phyloP scores from a whole-genome alignment of 2,888 invertebrate genomes.

The Gastrophysa polygoni region DNA sequence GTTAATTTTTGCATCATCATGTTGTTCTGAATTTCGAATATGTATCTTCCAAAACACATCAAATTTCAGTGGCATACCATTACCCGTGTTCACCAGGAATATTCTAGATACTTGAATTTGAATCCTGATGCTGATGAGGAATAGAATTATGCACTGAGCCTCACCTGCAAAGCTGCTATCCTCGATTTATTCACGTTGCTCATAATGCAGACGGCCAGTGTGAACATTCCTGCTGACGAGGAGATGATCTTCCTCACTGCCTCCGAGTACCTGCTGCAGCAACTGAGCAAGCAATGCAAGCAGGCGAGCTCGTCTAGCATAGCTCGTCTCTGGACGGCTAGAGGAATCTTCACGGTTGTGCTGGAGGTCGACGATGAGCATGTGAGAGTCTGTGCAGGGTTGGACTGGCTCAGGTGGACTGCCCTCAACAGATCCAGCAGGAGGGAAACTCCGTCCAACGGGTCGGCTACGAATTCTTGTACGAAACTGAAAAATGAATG shows the following conservation, averaged over 20 bases:
- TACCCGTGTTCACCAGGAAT: no score
- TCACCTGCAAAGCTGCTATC: conserved; percentile 84
- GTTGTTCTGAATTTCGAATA: no score
- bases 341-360: conserved; percentile 62
- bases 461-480: conserved; percentile 88
- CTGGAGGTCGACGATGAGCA: conserved; percentile 31
- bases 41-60: no score
- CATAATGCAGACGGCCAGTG: conserved; percentile 85
- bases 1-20: no score
- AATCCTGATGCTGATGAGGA: no score
- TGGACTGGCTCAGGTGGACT: conserved; percentile 81
- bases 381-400: conserved; percentile 51
- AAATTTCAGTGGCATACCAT: no score
- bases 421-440: conserved; percentile 84
- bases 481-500: conserved; percentile 81
- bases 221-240: conserved; percentile 82
- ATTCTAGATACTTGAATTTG: no score
- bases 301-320: conserved; percentile 88
- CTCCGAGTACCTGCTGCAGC: conserved; percentile 79
- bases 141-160: no score
- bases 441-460: conserved; percentile 84
- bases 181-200: conserved; percentile 86
- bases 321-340: conserved; percentile 73
- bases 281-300: conserved; percentile 84
- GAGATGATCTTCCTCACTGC: conserved; percentile 77